A percentile compares a stretch with the other conserved stretches of the same genome.
Conservation (phyloP, 2,888 invertebrate genomes). For the Strigamia crassipes region DNA sequence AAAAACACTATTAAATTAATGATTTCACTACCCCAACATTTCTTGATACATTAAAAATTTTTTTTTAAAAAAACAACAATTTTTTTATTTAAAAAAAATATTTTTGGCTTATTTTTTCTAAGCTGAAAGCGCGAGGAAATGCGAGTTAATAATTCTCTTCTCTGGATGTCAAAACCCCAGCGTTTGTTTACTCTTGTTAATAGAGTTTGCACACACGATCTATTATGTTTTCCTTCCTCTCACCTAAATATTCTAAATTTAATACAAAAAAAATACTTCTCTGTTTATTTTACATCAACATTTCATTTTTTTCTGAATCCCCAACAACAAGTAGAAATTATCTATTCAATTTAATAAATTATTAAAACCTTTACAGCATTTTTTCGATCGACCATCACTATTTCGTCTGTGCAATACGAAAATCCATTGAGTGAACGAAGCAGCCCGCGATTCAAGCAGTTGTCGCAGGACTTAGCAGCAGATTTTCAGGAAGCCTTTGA, state of each 20-base stretch:
- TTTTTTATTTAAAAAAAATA: background rate
- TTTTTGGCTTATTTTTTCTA: background rate
- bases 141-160: background rate
- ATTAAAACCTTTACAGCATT: conserved; percentile 57
- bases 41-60: no score
- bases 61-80: no score
- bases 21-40: no score
- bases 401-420: conserved; percentile 67
- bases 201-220: background rate
- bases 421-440: conserved; percentile 66
- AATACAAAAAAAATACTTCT: background rate
- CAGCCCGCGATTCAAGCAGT: conserved; percentile 65
- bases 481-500: conserved; percentile 67
- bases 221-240: background rate
- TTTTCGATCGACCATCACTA: conserved; percentile 66
- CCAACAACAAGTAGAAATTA: no score
- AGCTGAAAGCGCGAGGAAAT: background rate
- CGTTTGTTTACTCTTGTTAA: background rate
- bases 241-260: background rate
- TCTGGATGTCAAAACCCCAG: background rate
- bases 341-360: no score
- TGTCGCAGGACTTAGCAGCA: conserved; percentile 66
- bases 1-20: no score
- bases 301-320: no score
- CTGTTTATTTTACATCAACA: no score